A percentile compares a stretch with the other conserved stretches of the same genome.
Evolutionary conservation across 2,797 vertebrate genomes (phyloP).

Genomic region (Choloepus didactylus): DNA sequence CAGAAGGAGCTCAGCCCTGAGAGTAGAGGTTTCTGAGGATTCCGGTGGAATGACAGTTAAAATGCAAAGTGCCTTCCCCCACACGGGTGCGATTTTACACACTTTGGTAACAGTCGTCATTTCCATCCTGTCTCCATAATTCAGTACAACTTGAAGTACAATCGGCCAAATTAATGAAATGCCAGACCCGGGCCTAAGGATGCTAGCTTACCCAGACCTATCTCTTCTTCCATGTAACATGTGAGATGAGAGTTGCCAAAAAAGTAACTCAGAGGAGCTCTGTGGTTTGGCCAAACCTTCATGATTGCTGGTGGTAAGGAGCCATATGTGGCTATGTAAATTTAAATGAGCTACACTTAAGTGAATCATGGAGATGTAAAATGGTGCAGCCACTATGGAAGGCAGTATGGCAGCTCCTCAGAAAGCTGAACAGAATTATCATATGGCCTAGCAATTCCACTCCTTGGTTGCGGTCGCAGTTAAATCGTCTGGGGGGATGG

Average conservation of each 20-base stretch:
- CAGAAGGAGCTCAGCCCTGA: slow-evolving; percentile 87
- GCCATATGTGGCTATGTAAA: background rate
- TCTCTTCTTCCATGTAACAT: background rate
- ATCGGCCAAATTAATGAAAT: accelerated
- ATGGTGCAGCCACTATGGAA: too few relatives aligned
- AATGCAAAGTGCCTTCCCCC: background rate
- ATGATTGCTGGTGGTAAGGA: accelerated
- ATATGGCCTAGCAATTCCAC: too few relatives aligned
- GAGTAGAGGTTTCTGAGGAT: slow-evolving; percentile 72
- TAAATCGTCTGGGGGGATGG: too few relatives aligned
- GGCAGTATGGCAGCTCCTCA: too few relatives aligned
- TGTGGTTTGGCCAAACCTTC: accelerated
- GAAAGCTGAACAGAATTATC: too few relatives aligned
- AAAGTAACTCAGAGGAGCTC: background rate
- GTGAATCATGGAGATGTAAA: too few relatives aligned
- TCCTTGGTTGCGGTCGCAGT: too few relatives aligned
- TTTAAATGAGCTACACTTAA: background rate
- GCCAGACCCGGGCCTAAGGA: accelerated
- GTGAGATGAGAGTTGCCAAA: background rate
- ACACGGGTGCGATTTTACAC: accelerated
- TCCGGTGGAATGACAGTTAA: slow-evolving; percentile 54
- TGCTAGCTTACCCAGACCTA: accelerated
- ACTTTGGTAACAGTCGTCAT: accelerated
- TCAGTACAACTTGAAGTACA: accelerated
- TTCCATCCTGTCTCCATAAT: background rate